Evolutionary conservation across 2,888 invertebrate genomes (phyloP), one percentile per base, ranked within the genome.

Genomic region (Prosopocoilus inquinatus): DNA sequence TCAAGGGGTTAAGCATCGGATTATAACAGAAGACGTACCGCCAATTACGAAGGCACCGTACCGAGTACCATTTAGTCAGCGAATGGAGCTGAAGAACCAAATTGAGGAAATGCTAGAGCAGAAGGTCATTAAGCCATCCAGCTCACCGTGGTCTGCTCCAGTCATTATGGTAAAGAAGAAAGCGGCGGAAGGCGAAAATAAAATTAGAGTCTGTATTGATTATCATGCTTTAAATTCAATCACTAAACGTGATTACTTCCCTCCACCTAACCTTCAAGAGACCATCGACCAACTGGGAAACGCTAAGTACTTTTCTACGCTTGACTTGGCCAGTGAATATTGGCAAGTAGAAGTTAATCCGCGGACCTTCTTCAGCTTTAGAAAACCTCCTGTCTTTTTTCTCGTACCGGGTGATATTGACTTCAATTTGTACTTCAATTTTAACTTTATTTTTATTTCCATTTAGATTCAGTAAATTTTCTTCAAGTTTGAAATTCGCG

Each of bases 261-360:
- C 20, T 5, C 7, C 7, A 28, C 20, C 20, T 5, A 28, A 28
- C 7, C 20, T 28, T 5, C 20, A 28, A 7, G 20, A 28, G 7
- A 28, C 20, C 3, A 2, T 28, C 20, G 20, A 28, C 5, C 20
- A 28, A 1, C 20, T 28, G 1, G 20, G 20, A 28, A 28, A 28
- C 7, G 20, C 20, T 3, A 57, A 61, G 43, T 63, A 66, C 8
- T 70, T 70, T 46, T 62, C 65, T 1, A 64, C 64, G 1, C 46
- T 71, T 0, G 68, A 70, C 50, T 46, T 70, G 1, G 66, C 64
- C 3, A 60, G 60, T 1, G 68, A 65, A 0, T 70, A 66, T 46
- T 63, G 66, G 28, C 70, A 70, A 47, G 65, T 70, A 2, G 12
- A 51, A 4, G 55, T 70, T n/a, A 55, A 59, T 3, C 36, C 53